A percentile compares a stretch with the other conserved stretches of the same genome.
Conservation (phyloP, 1,140 invertebrate genomes). For the Pteromalus puparum region DNA sequence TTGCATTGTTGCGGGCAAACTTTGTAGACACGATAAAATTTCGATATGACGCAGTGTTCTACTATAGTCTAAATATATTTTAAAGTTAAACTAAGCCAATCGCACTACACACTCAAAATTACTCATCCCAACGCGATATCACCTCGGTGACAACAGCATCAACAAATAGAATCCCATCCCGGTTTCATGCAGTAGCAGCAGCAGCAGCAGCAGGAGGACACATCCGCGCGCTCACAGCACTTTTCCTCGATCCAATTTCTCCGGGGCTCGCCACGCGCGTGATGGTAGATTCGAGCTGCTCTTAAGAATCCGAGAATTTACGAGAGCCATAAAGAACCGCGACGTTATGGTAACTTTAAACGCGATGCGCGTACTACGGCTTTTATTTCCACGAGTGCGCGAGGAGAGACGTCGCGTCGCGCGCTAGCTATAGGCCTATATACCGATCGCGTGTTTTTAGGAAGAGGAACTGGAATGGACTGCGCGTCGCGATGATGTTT, state of each 20-base stretch:
- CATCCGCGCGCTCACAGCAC: slow-evolving; percentile 4
- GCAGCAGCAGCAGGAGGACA: not conserved
- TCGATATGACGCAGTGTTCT: no score
- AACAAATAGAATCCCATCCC: not conserved
- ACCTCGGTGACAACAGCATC: not conserved
- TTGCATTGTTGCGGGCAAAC: no score
- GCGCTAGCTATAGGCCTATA: slow-evolving; percentile 3
- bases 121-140: not conserved
- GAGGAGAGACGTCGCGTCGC: slow-evolving; percentile 46
- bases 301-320: slow-evolving; percentile 65
- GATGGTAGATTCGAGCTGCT: slow-evolving; percentile 41
- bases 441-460: not conserved
- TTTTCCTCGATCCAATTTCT: slow-evolving; percentile 51
- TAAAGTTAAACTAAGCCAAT: no score
- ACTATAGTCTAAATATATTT: no score
- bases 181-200: not conserved
- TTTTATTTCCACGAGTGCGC: slow-evolving; percentile 63
- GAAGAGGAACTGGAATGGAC: not conserved
- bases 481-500: not conserved
- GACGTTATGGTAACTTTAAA: slow-evolving; percentile 63
- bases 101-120: no score
- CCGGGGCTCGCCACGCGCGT: not conserved
- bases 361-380: slow-evolving; percentile 49
- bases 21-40: no score
- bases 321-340: slow-evolving; percentile 66